These are phyloP conservation scores for Zeugodacus cucurbitae DNA, from an alignment of 1,140 invertebrate genomes.

Conservation along the genomic window DNA sequence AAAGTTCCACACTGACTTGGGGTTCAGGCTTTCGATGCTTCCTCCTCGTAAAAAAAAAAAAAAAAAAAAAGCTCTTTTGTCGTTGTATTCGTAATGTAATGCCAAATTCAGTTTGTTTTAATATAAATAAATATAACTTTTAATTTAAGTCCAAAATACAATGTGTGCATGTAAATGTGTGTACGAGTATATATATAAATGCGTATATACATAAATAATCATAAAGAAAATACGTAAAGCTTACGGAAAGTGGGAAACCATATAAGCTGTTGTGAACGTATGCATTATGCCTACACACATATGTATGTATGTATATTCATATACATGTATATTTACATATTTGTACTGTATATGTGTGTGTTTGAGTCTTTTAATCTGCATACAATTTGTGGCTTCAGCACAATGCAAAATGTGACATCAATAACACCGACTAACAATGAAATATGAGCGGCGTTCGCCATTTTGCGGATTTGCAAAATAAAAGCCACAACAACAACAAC, in stretches of 20 bases:
- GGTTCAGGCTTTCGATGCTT: too few relatives aligned
- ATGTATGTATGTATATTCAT: not conserved
- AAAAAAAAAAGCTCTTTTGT: too few relatives aligned
- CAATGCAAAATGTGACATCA: constrained; percentile 33
- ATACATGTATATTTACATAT: not conserved
- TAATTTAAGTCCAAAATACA: not conserved
- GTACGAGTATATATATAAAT: not conserved
- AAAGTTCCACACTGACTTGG: too few relatives aligned
- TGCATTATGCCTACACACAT: not conserved
- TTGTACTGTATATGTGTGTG: not conserved
- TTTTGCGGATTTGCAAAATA: constrained; percentile 16
- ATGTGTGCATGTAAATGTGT: not conserved
- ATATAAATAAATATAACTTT: not conserved
- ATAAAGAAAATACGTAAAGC: not conserved
- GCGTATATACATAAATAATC: not conserved
- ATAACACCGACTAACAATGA: constrained; percentile 27
- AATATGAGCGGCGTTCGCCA: constrained; percentile 1
- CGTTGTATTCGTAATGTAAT: too few relatives aligned
- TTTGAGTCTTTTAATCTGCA: not conserved
- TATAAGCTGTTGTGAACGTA: too few relatives aligned
- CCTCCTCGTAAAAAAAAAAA: too few relatives aligned
- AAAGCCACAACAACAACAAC: not conserved
- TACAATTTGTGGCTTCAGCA: constrained; percentile 4
- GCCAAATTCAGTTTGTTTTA: not conserved
- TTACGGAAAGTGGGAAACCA: not conserved